phyloP scores from a whole-genome alignment of 2,797 vertebrate genomes.

The Sebastes matsubarae region DNA sequence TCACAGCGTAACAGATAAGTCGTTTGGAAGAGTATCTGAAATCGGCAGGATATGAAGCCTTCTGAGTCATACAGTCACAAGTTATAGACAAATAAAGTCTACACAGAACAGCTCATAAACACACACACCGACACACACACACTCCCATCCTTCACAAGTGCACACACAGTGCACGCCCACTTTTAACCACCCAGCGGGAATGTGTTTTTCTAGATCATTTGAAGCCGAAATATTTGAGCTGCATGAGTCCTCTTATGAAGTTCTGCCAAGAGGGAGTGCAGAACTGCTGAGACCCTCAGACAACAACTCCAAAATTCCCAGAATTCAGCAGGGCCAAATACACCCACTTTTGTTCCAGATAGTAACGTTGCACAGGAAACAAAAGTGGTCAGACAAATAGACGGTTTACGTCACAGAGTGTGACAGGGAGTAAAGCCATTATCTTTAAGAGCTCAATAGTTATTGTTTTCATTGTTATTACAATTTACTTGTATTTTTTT shows the following conservation, averaged over 20 bases:
- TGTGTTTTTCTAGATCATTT: constrained; percentile 83
- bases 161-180: constrained; percentile 67
- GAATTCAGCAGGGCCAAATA: constrained; percentile 80
- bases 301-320: constrained; percentile 81
- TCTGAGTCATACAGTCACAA: constrained; percentile 41
- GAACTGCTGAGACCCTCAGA: constrained; percentile 81
- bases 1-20: constrained; percentile 42
- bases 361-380: constrained; percentile 62
- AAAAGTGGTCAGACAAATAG: constrained; percentile 39
- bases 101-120: constrained; percentile 50
- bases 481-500: background rate
- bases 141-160: constrained; percentile 44
- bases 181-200: constrained; percentile 76
- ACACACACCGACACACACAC: constrained; percentile 28
- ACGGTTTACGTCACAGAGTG: constrained; percentile 26
- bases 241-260: constrained; percentile 81
- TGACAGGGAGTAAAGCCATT: background rate
- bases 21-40: constrained; percentile 50
- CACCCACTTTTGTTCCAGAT: constrained; percentile 72
- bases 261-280: constrained; percentile 76
- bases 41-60: constrained; percentile 30
- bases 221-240: constrained; percentile 84
- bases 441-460: background rate
- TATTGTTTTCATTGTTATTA: background rate
- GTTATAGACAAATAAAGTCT: constrained; percentile 71